A percentile compares a stretch with the other conserved stretches of the same genome.
Conservation (phyloP, 2,113 vertebrate genomes). For the Excalfactoria chinensis region DNA sequence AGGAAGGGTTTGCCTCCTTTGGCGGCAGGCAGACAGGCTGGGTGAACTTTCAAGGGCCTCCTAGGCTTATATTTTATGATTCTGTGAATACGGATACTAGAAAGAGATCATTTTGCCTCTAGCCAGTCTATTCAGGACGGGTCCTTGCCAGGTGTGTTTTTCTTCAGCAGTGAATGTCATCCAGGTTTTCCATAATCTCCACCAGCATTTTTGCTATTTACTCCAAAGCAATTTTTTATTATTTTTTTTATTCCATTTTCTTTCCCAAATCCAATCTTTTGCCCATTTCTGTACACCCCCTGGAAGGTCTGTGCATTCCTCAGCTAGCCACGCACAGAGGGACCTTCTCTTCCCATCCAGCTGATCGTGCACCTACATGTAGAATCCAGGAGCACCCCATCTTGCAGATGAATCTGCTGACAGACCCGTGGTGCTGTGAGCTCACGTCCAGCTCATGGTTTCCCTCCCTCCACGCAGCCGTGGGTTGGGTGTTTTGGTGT, state of each 20-base stretch:
- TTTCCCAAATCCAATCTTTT: not conserved
- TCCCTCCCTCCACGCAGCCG: fast-evolving
- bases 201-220: not conserved
- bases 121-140: slow-evolving; percentile 50
- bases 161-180: not conserved
- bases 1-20: slow-evolving; percentile 41
- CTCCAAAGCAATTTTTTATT: not conserved
- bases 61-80: slow-evolving; percentile 68
- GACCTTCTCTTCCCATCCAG: not conserved
- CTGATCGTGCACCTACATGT: fast-evolving
- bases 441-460: not conserved
- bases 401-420: not conserved
- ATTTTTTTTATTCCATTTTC: no score
- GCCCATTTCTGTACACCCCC: not conserved
- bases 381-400: not conserved
- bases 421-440: not conserved
- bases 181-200: slow-evolving; percentile 14
- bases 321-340: fast-evolving
- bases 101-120: slow-evolving; percentile 45
- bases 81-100: slow-evolving; percentile 20
- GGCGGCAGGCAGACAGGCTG: slow-evolving; percentile 61
- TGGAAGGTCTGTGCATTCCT: not conserved
- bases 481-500: slow-evolving; percentile 29
- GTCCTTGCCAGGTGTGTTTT: slow-evolving; percentile 49
- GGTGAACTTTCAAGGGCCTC: slow-evolving; percentile 59